Conservation (phyloP, 2,113 vertebrate genomes). For the Salvelinus namaycush region DNA sequence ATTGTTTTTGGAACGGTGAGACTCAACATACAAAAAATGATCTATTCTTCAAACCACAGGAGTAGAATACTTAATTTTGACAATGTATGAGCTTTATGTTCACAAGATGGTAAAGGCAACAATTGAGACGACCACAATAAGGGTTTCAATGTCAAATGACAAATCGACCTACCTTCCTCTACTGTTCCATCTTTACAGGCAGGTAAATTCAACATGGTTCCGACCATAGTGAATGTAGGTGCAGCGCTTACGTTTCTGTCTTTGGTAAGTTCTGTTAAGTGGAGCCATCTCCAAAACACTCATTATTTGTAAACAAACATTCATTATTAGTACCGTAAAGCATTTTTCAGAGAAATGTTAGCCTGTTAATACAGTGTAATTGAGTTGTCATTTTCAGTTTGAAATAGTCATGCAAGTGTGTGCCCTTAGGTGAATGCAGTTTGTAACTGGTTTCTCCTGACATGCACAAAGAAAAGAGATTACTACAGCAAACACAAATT, state of each 20-base stretch:
- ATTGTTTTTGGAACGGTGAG: slow-evolving; percentile 86
- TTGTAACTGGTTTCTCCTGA: slow-evolving; percentile 80
- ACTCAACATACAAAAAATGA: neutral
- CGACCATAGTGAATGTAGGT: slow-evolving; percentile 86
- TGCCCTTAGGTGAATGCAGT: slow-evolving; percentile 78
- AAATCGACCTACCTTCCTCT: neutral
- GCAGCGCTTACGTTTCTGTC: slow-evolving; percentile 81
- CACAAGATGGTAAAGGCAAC: neutral
- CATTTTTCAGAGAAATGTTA: neutral
- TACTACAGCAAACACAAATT: slow-evolving; percentile 83
- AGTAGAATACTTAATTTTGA: too few relatives aligned
- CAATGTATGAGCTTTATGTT: neutral
- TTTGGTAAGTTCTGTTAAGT: slow-evolving; percentile 74
- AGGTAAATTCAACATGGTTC: slow-evolving; percentile 84
- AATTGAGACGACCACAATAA: neutral
- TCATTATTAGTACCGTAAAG: neutral
- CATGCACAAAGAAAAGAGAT: slow-evolving; percentile 76
- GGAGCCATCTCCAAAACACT: neutral
- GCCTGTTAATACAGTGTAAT: too few relatives aligned
- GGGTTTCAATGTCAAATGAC: neutral
- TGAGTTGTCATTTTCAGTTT: too few relatives aligned
- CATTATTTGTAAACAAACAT: neutral
- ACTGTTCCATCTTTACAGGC: slow-evolving; percentile 66
- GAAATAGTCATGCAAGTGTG: neutral
- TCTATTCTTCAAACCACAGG: neutral